These are phyloP conservation scores for Acinonyx jubatus DNA, from an alignment of 2,113 vertebrate genomes.

Conservation along the genomic window DNA sequence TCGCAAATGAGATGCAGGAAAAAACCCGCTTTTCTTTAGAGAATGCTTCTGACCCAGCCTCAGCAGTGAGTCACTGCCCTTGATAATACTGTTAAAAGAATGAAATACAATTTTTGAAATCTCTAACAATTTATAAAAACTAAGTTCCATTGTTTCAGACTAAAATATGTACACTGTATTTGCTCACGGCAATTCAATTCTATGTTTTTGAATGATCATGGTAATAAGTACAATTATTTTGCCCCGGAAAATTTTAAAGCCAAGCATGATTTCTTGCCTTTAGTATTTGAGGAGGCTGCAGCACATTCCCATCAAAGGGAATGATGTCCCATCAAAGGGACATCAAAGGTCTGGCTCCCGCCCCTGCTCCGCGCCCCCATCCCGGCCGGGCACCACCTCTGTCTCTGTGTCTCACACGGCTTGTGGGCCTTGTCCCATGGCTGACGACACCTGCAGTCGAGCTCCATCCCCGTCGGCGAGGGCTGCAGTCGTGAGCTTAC, in stretches of 20 bases:
- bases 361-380: fast-evolving
- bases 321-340: background rate
- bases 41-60: background rate
- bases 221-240: background rate
- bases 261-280: background rate
- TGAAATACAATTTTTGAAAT: background rate
- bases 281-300: fast-evolving
- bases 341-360: fast-evolving
- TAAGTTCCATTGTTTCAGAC: background rate
- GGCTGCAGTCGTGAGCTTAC: background rate
- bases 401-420: fast-evolving
- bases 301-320: fast-evolving
- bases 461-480: fast-evolving
- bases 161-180: fast-evolving
- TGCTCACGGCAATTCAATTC: background rate
- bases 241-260: background rate
- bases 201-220: fast-evolving
- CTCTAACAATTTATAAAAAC: background rate
- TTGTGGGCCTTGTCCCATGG: background rate
- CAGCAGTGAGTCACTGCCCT: background rate
- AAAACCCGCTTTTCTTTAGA: background rate
- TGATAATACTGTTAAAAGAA: background rate
- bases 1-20: background rate
- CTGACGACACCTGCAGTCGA: fast-evolving
- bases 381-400: background rate